A percentile compares a stretch with the other conserved stretches of the same genome.
Evolutionary conservation across 2,113 vertebrate genomes (phyloP).

Genomic region (Xyliphius kryptos): DNA sequence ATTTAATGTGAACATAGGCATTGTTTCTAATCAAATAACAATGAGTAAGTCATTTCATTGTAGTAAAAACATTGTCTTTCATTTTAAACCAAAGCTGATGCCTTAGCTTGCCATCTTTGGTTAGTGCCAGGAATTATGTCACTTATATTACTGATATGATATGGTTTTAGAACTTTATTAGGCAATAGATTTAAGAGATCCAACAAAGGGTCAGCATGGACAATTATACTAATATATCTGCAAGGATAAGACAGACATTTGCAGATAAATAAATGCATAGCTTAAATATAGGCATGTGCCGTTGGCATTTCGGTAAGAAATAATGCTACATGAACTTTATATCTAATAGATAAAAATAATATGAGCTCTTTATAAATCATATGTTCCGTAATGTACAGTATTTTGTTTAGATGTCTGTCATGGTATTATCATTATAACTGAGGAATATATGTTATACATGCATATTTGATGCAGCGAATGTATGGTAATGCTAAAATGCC

Average conservation of each 20-base stretch:
- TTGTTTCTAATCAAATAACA: no score
- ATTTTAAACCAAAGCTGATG: no score
- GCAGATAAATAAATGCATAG: slow-evolving; percentile 8
- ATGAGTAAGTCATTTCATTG: no score
- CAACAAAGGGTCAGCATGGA: no score
- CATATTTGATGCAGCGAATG: not conserved
- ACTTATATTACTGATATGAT: no score
- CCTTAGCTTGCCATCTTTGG: no score
- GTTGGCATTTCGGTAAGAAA: not conserved
- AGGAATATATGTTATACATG: not conserved
- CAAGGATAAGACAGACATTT: not conserved
- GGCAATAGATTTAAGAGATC: no score
- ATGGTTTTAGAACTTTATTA: no score
- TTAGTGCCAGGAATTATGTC: no score
- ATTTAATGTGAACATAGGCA: no score
- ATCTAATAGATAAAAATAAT: not conserved
- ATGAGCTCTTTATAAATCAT: not conserved
- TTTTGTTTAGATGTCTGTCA: not conserved
- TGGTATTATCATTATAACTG: not conserved
- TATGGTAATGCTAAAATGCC: not conserved
- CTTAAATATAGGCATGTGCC: slow-evolving; percentile 7
- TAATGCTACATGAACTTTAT: not conserved
- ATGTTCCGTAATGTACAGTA: not conserved
- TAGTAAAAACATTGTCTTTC: no score
- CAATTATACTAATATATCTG: not conserved